Percentiles rank a stretch among this genome's conserved stretches.
phyloP scores from a whole-genome alignment of 2,888 invertebrate species.

The Brachylomia viminalis region DNA sequence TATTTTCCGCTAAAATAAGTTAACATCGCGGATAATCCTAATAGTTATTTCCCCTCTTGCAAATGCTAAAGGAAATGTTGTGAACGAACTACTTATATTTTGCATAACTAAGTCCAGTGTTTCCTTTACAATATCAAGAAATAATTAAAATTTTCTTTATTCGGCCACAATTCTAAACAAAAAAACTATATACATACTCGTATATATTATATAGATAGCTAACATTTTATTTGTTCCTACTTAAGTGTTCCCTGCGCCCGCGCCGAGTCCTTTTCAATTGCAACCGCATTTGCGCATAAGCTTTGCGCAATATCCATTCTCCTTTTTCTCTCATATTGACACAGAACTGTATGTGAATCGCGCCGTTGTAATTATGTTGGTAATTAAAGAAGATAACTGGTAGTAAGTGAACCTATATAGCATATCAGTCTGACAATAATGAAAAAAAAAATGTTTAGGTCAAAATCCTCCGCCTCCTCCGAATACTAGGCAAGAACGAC shows the following conservation, averaged over 20 bases:
- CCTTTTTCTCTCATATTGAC: neutral
- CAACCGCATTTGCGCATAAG: too few relatives aligned
- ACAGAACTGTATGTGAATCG: neutral
- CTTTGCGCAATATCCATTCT: neutral
- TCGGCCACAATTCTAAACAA: neutral
- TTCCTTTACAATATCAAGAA: constrained; percentile 1
- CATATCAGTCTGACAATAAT: neutral
- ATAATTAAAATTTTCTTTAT: constrained; percentile 10
- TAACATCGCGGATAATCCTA: neutral
- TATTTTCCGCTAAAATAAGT: constrained; percentile 7
- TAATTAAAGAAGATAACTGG: neutral
- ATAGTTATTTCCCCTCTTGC: neutral
- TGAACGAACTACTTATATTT: neutral
- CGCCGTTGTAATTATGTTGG: too few relatives aligned
- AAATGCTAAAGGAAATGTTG: constrained; percentile 6
- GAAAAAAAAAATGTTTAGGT: constrained; percentile 89
- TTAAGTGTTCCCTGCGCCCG: neutral
- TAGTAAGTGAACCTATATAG: too few relatives aligned
- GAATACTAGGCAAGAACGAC: constrained; percentile 99
- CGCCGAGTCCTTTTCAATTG: neutral
- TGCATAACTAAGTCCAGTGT: constrained; percentile 4
- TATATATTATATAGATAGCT: too few relatives aligned
- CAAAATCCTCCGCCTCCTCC: constrained; percentile 98
- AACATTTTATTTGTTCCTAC: neutral
- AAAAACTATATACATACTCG: too few relatives aligned